Base-by-base conservation (phyloP, 2,888 invertebrate genomes). In the Drosophila macrospina region DNA sequence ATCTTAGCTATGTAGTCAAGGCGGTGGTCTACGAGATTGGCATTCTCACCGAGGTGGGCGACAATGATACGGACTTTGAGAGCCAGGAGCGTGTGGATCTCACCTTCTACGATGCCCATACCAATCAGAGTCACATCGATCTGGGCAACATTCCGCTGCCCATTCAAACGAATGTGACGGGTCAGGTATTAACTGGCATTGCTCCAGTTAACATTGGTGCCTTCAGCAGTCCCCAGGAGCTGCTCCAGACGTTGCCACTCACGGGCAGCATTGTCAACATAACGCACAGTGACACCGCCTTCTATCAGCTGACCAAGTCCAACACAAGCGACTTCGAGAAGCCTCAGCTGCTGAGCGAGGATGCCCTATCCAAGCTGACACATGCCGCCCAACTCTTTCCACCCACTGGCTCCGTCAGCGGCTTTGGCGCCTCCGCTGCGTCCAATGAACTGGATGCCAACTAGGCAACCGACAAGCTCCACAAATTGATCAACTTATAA, bases 1-100 rank as follows among this genome's bases (percentile, higher is more conserved):
- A 8, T 8, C 1, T 4, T 67, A 94, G 94, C 69, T 94, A 94
- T 70, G 93, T 94, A 11, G 93, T 94, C 60, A 93, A 93, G 79
- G 93, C 94, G 0, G 92, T 94, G 5, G 93, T 94, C 36, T 94
- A 94, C 74, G 94, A 94, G 91, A 93, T 94, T 74, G 94, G 94
- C 60, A 93, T 94, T 72, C 90, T 94, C 30, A 94, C 94, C 4
- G 93, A 94, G 67, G 93, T 92, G 32, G 92, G 92, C 66, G 93
- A 92, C 41, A 93, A 93, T 16, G 92, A 91, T 8, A 92, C 92
- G 11, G 90, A 90, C 32, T 91, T 91, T 56, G 92, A 91, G 69
- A 91, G 93, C 5, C 93, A 93, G 61, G 93, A 94, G 82, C 92
- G 93, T 64, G 92, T 94, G 0, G 93, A 94, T 78, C 80, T 94